Evolutionary conservation across 2,113 vertebrate species (phyloP).

Genomic region (Callospermophilus lateralis): DNA sequence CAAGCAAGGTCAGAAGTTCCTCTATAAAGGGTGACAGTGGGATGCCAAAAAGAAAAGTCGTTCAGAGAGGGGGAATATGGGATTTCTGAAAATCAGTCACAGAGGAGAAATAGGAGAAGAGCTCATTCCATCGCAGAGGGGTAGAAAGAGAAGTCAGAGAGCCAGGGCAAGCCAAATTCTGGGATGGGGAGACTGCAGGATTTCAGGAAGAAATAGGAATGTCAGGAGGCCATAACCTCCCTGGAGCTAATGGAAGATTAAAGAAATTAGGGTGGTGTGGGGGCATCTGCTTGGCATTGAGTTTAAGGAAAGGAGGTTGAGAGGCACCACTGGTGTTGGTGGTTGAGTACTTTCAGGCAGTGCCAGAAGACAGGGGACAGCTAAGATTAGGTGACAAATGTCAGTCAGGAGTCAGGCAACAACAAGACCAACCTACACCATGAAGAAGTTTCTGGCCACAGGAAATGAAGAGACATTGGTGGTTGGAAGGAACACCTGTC

Average conservation of each 20-base stretch:
- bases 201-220: background rate
- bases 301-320: background rate
- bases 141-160: background rate
- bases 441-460: background rate
- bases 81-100: conserved; percentile 11
- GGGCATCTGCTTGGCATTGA: background rate
- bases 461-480: background rate
- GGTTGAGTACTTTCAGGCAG: background rate
- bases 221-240: background rate
- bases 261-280: background rate
- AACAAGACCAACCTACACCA: background rate
- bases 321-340: background rate
- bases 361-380: background rate
- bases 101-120: background rate
- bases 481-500: background rate
- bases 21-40: background rate
- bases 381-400: background rate
- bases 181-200: background rate
- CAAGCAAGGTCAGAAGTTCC: background rate
- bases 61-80: no score
- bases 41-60: background rate
- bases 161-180: background rate
- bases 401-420: background rate
- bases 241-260: background rate
- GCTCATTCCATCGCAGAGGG: background rate